Base-by-base conservation (phyloP, 1,140 invertebrate species). In the Asbolus verrucosus region DNA sequence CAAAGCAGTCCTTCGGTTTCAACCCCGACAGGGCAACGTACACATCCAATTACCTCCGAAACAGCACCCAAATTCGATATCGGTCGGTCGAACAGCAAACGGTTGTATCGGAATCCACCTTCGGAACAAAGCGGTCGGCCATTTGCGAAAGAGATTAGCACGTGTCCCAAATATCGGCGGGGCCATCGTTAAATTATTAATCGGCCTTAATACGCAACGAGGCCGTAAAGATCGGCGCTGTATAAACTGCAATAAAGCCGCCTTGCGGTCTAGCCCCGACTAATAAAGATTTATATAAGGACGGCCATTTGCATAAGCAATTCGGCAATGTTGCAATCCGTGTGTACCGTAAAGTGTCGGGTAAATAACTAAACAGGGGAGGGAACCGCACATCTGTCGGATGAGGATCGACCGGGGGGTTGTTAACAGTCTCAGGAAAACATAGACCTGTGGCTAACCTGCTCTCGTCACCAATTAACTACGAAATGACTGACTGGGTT, bases 331-430 rank as follows among this genome's bases (percentile, higher is more conserved):
- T 63, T 63, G 61, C 61, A 63, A 63, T 63, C 61, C 36, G 61
- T 43, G 61, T 43, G 61, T 54, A 54, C 61, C 33, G 39, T 63
- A 63, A 63, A 63, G 61, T 63, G 61, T 43, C 21, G 61, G 61
- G 61, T 63, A 63, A 63, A 63, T 63, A 63, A 63, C 61, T 63
- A 63, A 63, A 39, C 61, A 38, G 36, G 18, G 16, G 16, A 63
- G 36, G 33, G 61, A 63, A 63, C 61, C 61, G 61, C 61, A 63
- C 61, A 63, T 63, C 61, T 63, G 61, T 63, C 61, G 61, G 61
- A 5, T 63, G 61, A 63, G 61, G 36, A 38, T 63, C 61, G 33
- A 41, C 61, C 36, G 14, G 61, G 61, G 61, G 61, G 36, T 43
- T 63, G 61, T 63, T 63, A 63, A 54, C 46, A 27, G 46, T 54